phyloP scores from a whole-genome alignment of 2,797 vertebrate species.

The Ispidina lecontei region DNA sequence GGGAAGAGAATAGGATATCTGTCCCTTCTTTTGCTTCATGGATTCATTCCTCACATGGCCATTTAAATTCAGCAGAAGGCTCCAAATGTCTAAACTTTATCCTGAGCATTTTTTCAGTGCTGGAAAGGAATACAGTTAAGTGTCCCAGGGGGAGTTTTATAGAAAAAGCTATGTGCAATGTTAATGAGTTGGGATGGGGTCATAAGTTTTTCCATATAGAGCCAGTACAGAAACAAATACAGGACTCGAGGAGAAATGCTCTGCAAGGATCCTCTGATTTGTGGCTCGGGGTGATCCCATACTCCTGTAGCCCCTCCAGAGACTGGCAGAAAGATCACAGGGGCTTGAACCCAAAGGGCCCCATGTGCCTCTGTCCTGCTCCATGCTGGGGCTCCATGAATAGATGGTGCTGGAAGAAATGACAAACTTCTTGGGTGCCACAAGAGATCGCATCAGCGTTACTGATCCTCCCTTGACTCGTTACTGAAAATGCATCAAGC shows the following conservation, averaged over 20 bases:
- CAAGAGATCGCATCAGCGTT: constrained; percentile 39
- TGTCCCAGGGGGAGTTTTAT: constrained; percentile 29
- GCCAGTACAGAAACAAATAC: background rate
- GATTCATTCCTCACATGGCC: background rate
- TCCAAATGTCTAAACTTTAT: constrained; percentile 58
- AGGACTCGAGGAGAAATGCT: background rate
- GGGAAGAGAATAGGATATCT: constrained; percentile 54
- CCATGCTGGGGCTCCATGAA: background rate
- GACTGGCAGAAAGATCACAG: background rate
- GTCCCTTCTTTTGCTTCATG: constrained; percentile 48
- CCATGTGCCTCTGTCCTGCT: background rate
- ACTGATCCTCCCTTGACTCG: constrained; percentile 27
- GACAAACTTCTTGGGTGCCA: constrained; percentile 57
- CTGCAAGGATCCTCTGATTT: background rate
- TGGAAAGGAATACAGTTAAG: constrained; percentile 42
- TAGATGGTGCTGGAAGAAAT: constrained; percentile 1
- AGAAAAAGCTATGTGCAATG: constrained; percentile 23
- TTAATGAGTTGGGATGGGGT: constrained; percentile 44
- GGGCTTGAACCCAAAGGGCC: background rate
- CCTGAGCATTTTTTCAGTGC: constrained; percentile 22
- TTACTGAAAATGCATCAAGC: constrained; percentile 38
- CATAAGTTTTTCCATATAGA: background rate
- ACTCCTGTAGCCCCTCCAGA: background rate
- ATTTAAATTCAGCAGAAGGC: constrained; percentile 56
- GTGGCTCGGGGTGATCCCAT: background rate